Evolutionary conservation across 2,888 invertebrate species (phyloP), one percentile per base, ranked within the genome.

Genomic region (Calliopum simillimum): DNA sequence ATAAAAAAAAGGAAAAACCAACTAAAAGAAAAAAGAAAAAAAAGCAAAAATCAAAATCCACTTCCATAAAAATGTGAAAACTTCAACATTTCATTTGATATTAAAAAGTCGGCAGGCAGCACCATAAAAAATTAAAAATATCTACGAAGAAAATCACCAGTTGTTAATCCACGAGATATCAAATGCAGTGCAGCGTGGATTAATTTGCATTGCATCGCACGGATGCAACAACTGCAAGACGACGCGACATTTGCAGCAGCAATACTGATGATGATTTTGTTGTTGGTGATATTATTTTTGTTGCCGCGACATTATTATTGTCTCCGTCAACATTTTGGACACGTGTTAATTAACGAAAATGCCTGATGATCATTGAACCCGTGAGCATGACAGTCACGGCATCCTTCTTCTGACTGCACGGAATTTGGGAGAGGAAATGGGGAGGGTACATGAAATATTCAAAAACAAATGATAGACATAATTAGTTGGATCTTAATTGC

Each of bases 331-430:
- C 62, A 63, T 68, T 68, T 72, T 73, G 74, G 76, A 76, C 76
- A 76, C 76, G 76, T 76, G 76, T 76, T 76, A 76, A 76, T 76
- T 75, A 75, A 75, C 73, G 71, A 61, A 73, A 75, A 72, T 74
- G 71, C 73, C 65, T 56, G 68, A 73, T 74, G 74, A 74, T 67
- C 74, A 73, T 74, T 74, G 74, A 74, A 74, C 74, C 69, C 65
- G 55, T 43, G 23, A 65, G 65, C 55, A 55, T 65, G 65, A 65
- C 65, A 55, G 65, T 61, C 61, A 46, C 44, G 61, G 44, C 61
- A 61, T 61, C 56, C 56, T 33, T n/a, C n/a, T n/a, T n/a, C n/a
- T 58, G 56, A 23, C 23, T 23, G 19, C 25, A 46, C 21, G 58
- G 58, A 11, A 14, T 33, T 58, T 41, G 14, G 3, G 23, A 14